phyloP scores from a whole-genome alignment of 2,797 vertebrate genomes.

The Oreonectes daqikongensis region DNA sequence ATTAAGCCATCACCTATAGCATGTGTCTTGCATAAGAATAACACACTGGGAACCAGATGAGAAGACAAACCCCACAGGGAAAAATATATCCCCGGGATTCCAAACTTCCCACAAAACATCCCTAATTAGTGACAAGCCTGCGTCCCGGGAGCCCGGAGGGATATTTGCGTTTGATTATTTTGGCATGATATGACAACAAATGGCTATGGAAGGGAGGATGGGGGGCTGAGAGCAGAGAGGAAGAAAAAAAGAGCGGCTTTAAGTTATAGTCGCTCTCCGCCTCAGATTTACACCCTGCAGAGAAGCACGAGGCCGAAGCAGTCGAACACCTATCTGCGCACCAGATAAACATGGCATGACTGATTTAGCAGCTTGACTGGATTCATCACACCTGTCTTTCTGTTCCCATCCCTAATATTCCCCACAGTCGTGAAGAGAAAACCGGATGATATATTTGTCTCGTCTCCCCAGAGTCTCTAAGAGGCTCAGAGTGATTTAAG shows the following conservation, averaged over 20 bases:
- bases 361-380: slow-evolving; percentile 37
- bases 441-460: slow-evolving; percentile 51
- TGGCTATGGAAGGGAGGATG: slow-evolving; percentile 25
- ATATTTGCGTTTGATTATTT: slow-evolving; percentile 74
- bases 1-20: slow-evolving; percentile 63
- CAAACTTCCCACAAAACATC: slow-evolving; percentile 70
- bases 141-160: slow-evolving; percentile 65
- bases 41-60: slow-evolving; percentile 76
- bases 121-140: slow-evolving; percentile 75
- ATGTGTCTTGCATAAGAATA: slow-evolving; percentile 68
- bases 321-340: slow-evolving; percentile 47
- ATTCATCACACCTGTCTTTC: slow-evolving; percentile 53
- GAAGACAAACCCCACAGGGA: slow-evolving; percentile 64
- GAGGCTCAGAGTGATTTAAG: slow-evolving; percentile 66
- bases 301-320: slow-evolving; percentile 57
- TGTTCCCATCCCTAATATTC: slow-evolving; percentile 60
- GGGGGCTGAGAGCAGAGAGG: slow-evolving; percentile 18
- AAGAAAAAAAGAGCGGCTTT: slow-evolving; percentile 33
- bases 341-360: slow-evolving; percentile 35
- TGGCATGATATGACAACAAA: slow-evolving; percentile 66
- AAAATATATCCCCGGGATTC: slow-evolving; percentile 67
- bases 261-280: slow-evolving; percentile 44
- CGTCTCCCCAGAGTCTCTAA: slow-evolving; percentile 60
- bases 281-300: slow-evolving; percentile 58
- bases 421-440: slow-evolving; percentile 21